Base-by-base conservation (phyloP, 2,888 invertebrate species). In the Cremastinae sp. region DNA sequence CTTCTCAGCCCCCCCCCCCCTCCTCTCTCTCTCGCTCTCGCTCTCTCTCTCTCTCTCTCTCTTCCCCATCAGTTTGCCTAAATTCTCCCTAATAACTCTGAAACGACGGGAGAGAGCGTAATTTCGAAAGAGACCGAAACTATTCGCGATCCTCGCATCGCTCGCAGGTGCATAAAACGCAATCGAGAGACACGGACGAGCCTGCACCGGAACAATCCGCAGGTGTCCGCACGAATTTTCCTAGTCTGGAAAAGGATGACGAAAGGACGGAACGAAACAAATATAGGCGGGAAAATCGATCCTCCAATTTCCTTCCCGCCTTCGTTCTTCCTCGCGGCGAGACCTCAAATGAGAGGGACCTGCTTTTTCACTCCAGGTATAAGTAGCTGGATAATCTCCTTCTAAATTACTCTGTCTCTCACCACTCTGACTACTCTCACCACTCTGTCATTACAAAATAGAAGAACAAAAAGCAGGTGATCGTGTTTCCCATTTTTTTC, bases 81-180 rank as follows among this genome's bases (percentile, higher is more conserved):
- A 68, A 58, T 56, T 47, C 68, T 70, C 65, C 65, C 53, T 65
- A 55, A 65, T 58, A 64, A 65, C 47, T 43, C 61, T 56, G 68
- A 71, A 65, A 62, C 39, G 71, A 66, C 47, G 64, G 28, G 47
- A 35, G 35, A 64, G 65, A 68, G 76, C 71, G 49, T 65, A 61
- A 66, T 74, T 58, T 65, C 2, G 28, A 28, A 69, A 68, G 70
- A 70, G 72, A 71, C 68, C 53, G 59, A 74, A 81, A 81, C 78
- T 79, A 80, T 80, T 81, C 79, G 80, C 81, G 76, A 69, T 77
- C 78, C 62, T 12, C 62, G n/a, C n/a, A n/a, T n/a, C n/a, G 41
- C 68, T 66, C 71, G 78, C 80, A 78, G 80, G 78, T 80, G 80
- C 80, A 78, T 59, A 51, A 59, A 37, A 55, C 58, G n/a, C 43